Evolutionary conservation across 2,113 vertebrate genomes (phyloP).

Genomic region (Chinchilla lanigera): DNA sequence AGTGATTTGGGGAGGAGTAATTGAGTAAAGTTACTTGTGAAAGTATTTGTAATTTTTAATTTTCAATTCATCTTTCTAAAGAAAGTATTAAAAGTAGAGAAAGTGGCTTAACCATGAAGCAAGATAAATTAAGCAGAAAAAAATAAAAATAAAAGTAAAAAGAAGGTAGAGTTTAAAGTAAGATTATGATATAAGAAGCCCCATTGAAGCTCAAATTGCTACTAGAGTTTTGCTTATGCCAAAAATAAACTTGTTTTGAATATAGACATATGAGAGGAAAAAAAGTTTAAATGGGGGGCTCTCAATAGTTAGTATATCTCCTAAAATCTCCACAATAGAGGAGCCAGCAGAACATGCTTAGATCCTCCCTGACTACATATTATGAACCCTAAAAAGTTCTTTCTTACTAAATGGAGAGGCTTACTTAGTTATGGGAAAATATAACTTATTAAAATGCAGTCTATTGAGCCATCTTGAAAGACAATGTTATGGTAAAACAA

Average conservation of each 20-base stretch:
- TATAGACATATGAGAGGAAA: background rate
- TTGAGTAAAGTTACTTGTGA: background rate
- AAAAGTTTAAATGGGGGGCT: background rate
- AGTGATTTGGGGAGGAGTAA: background rate
- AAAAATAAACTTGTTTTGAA: background rate
- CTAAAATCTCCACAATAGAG: background rate
- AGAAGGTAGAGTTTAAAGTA: background rate
- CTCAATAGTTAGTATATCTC: background rate
- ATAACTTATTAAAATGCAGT: background rate
- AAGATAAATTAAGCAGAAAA: background rate
- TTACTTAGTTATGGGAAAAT: background rate
- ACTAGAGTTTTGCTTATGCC: background rate
- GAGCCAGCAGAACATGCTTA: background rate
- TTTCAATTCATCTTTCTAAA: background rate
- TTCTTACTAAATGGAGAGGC: background rate
- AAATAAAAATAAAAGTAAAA: background rate
- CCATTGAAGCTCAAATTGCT: background rate
- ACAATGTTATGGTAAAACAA: background rate
- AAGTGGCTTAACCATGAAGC: background rate
- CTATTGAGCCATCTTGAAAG: background rate
- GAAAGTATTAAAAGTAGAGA: background rate
- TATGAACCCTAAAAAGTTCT: background rate
- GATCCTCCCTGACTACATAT: background rate
- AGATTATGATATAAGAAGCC: background rate
- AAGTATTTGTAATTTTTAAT: background rate